A percentile compares a stretch with the other conserved stretches of the same genome.
Evolutionary conservation across 1,140 invertebrate genomes (phyloP).

Genomic region (Rhizoglyphus robini): DNA sequence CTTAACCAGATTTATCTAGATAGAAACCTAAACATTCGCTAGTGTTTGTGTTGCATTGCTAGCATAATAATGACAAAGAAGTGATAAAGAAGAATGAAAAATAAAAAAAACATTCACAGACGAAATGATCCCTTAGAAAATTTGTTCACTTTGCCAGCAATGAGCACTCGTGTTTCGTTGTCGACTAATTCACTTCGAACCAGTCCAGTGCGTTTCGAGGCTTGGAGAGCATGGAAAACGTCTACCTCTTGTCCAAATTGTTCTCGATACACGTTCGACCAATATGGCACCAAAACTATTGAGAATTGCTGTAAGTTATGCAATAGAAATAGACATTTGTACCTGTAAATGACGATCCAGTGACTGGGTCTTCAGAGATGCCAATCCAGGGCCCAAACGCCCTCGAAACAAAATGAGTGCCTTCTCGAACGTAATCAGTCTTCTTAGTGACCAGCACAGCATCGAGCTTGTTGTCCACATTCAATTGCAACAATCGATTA

Average conservation of each 20-base stretch:
- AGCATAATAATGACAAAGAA: too few relatives aligned
- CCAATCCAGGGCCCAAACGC: slow-evolving; percentile 47
- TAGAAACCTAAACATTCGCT: too few relatives aligned
- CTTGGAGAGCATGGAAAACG: neutral
- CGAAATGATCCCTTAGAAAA: neutral
- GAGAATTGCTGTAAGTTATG: too few relatives aligned
- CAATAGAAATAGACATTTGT: too few relatives aligned
- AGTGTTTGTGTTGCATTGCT: too few relatives aligned
- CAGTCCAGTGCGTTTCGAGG: neutral
- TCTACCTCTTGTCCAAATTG: neutral
- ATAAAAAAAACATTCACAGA: neutral
- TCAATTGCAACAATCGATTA: slow-evolving; percentile 22
- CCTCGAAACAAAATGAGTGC: slow-evolving; percentile 40
- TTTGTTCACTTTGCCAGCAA: neutral
- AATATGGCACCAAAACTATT: neutral
- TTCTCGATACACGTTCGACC: neutral
- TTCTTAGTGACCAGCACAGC: slow-evolving; percentile 26
- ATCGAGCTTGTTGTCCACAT: slow-evolving; percentile 25
- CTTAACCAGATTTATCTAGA: too few relatives aligned
- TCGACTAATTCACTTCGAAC: neutral
- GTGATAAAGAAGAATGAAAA: too few relatives aligned
- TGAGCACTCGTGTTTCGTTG: neutral
- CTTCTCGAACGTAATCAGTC: slow-evolving; percentile 25
- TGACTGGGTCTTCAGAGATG: slow-evolving; percentile 46
- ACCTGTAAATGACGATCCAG: slow-evolving; percentile 40